These are phyloP conservation scores for Notarius quadriscutis DNA, from an alignment of 2,113 vertebrate species.

Conservation along the genomic window DNA sequence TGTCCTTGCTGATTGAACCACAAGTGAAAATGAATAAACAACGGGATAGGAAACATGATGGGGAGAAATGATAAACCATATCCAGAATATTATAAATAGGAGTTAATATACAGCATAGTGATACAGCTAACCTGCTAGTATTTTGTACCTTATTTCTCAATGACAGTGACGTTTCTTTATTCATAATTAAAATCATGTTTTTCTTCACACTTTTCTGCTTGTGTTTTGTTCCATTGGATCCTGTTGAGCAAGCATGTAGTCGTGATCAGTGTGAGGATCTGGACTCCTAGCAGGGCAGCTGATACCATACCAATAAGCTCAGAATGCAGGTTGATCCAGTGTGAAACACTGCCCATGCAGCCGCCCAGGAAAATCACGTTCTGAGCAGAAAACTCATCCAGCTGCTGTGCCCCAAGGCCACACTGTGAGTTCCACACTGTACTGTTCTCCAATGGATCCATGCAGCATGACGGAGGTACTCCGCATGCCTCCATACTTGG, in stretches of 20 bases:
- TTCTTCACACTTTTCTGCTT: not conserved
- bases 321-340: constrained; percentile 73
- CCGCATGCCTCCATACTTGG: constrained; percentile 82
- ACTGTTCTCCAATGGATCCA: constrained; percentile 76
- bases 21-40: not conserved
- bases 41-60: not conserved
- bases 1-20: not conserved
- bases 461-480: constrained; percentile 87
- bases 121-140: too few species aligned
- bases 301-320: constrained; percentile 38
- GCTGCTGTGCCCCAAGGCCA: constrained; percentile 70
- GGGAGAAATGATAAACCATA: not conserved
- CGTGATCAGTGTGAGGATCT: constrained; percentile 73
- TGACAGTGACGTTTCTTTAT: not conserved
- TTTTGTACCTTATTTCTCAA: not conserved
- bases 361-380: constrained; percentile 76
- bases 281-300: constrained; percentile 60
- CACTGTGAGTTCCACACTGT: constrained; percentile 82
- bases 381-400: constrained; percentile 69
- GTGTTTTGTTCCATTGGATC: constrained; percentile 59
- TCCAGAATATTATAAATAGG: not conserved
- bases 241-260: constrained; percentile 69
- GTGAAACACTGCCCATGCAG: constrained; percentile 70
- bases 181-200: not conserved
- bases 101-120: not conserved